Evolutionary conservation across 2,797 vertebrate genomes (phyloP).

Genomic region (Enteromius anoplus): DNA sequence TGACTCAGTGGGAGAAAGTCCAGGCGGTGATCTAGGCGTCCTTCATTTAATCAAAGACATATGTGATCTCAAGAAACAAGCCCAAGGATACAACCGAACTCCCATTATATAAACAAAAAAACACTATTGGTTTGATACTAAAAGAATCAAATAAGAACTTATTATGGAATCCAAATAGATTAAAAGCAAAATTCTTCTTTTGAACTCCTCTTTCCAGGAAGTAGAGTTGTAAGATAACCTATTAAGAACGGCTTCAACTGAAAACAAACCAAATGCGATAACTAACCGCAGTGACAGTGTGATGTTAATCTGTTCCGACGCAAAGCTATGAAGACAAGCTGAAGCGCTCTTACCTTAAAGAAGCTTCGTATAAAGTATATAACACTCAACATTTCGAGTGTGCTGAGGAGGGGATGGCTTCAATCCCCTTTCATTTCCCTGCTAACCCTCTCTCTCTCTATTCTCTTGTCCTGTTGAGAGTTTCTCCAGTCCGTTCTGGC

Average conservation of each 20-base stretch:
- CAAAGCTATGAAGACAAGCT: constrained; percentile 17
- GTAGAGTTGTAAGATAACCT: constrained; percentile 32
- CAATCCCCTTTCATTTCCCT: constrained; percentile 32
- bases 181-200: constrained; percentile 9
- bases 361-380: constrained; percentile 63
- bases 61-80: constrained; percentile 33
- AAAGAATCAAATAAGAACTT: background rate
- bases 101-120: background rate
- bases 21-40: constrained; percentile 14
- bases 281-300: constrained; percentile 1
- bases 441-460: constrained; percentile 31
- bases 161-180: background rate
- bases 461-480: constrained; percentile 9
- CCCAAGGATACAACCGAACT: constrained; percentile 13
- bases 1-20: constrained; percentile 22
- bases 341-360: constrained; percentile 60
- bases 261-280: constrained; percentile 12
- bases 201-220: constrained; percentile 21
- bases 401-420: constrained; percentile 17
- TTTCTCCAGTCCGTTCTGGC: constrained; percentile 30
- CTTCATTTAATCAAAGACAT: constrained; percentile 44
- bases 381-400: constrained; percentile 59
- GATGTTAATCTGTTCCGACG: constrained; percentile 22
- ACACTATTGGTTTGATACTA: background rate
- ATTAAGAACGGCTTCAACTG: constrained; percentile 19